A percentile compares a stretch with the other conserved stretches of the same genome.
phyloP scores from a whole-genome alignment of 2,888 invertebrate genomes.

The Diaperis boleti region DNA sequence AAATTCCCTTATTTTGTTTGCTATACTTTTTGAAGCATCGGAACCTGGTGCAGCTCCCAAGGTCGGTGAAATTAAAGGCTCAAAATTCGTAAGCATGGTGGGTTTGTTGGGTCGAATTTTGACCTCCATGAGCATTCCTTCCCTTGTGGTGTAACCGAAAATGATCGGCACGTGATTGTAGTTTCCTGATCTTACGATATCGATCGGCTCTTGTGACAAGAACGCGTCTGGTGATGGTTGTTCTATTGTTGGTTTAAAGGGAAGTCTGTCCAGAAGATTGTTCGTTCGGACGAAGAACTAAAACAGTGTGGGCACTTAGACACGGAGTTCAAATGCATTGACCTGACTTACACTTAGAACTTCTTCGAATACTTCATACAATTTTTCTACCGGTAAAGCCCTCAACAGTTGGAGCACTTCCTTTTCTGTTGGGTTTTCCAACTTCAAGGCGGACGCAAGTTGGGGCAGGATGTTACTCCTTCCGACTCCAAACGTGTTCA shows the following conservation, averaged over 20 bases:
- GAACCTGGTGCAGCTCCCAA: constrained; percentile 52
- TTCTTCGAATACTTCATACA: constrained; percentile 59
- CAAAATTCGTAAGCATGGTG: constrained; percentile 45
- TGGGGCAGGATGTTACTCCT: not conserved
- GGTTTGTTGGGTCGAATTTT: constrained; percentile 2
- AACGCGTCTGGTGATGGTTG: constrained; percentile 44
- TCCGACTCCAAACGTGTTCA: constrained; percentile 54
- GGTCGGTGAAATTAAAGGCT: constrained; percentile 50
- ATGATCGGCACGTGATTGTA: constrained; percentile 54
- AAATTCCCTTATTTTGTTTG: constrained; percentile 53
- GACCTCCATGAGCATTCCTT: constrained; percentile 51
- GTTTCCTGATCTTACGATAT: constrained; percentile 48
- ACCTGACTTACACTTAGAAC: constrained; percentile 11
- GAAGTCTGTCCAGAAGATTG: not conserved
- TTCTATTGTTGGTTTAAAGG: constrained; percentile 47
- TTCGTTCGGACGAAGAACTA: not conserved
- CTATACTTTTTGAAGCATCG: constrained; percentile 45
- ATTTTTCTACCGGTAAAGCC: constrained; percentile 57
- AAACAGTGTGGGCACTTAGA: too few relatives aligned
- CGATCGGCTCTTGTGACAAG: constrained; percentile 48
- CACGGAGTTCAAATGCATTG: too few relatives aligned
- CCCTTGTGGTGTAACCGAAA: constrained; percentile 51
- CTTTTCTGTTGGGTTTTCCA: not conserved
- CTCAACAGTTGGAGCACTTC: constrained; percentile 62
- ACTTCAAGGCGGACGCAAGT: constrained; percentile 5